Evolutionary conservation across 1,140 invertebrate genomes (phyloP).

Genomic region (Rhopalosiphum maidis): DNA sequence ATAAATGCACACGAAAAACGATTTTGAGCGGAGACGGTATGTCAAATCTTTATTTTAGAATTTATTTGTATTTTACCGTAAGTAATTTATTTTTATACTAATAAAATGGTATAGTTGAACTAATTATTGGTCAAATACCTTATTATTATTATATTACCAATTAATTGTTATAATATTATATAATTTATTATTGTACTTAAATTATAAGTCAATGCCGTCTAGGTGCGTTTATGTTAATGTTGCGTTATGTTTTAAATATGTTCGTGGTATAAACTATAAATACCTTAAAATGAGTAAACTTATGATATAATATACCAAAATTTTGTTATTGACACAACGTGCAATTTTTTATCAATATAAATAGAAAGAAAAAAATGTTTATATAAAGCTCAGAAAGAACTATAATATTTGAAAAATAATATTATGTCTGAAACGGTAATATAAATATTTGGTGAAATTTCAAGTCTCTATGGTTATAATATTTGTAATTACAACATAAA

Average conservation of each 20-base stretch:
- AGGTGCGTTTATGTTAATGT: too few species aligned
- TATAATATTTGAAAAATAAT: background rate
- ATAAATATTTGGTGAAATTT: background rate
- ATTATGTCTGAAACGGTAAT: background rate
- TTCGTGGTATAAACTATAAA: background rate
- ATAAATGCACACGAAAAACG: background rate
- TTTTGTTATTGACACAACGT: background rate
- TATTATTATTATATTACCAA: background rate
- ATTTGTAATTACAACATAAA: background rate
- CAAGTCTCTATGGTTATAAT: background rate
- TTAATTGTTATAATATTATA: background rate
- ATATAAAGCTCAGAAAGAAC: background rate
- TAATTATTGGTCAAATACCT: background rate
- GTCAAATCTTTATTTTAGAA: background rate
- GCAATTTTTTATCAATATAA: background rate
- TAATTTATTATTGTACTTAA: background rate
- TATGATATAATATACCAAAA: background rate
- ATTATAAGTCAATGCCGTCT: background rate
- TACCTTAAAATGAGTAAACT: background rate
- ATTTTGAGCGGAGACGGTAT: too few species aligned
- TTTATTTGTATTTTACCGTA: background rate
- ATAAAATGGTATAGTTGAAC: background rate
- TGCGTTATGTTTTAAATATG: background rate
- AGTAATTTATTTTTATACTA: background rate
- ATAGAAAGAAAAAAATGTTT: background rate